Evolutionary conservation across 2,888 invertebrate genomes (phyloP), one percentile per base, ranked within the genome.

Genomic region (Sycophila texana): DNA sequence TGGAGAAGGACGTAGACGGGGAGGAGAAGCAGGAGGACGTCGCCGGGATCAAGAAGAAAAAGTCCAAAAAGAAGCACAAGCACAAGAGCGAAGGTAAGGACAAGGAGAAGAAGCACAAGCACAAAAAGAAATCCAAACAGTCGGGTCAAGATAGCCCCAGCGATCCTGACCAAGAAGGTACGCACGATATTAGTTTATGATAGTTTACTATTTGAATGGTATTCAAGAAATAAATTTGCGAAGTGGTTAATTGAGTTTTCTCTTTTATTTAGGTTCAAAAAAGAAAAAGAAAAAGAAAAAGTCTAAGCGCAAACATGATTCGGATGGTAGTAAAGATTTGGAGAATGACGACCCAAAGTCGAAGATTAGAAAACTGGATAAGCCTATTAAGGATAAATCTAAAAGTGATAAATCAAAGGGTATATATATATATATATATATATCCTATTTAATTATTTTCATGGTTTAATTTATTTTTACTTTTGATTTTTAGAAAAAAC

Each of bases 51-150:
- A 89, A 84, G 85, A 91, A 86, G 83, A 90, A 86, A 53, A 87
- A 87, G 68, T 82, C 84, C 16, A 88, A 89, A 51, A 89, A 83
- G 71, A 87, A 84, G 68, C 76, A 77, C 20, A 85, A 83, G 58
- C 85, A 83, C 60, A 79, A 68, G 74, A 86, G 70, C 74, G 82
- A 79, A 53, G 76, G 51, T 5, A 80, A 81, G 10, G 82, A 80
- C 53, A 82, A 75, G n/a, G 89, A 84, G 85, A 91, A 86, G 82
- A 90, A 86, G 57, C 88, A 94, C 73, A 91, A 91, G 55, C 88
- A 89, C 65, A 89, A 89, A 74, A 90, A 90, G 68, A 90, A 89
- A 67, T 88, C 94, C 72, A 91, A 91, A 53, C 88, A 89, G 65
- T 89, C 89, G 75, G 90, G 90, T 67, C 90, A 89, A 68, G 87